A percentile compares a stretch with the other conserved stretches of the same genome.
These are phyloP conservation scores for Rhizomys pruinosus DNA, from an alignment of 2,113 vertebrate genomes.

Conservation along the genomic window DNA sequence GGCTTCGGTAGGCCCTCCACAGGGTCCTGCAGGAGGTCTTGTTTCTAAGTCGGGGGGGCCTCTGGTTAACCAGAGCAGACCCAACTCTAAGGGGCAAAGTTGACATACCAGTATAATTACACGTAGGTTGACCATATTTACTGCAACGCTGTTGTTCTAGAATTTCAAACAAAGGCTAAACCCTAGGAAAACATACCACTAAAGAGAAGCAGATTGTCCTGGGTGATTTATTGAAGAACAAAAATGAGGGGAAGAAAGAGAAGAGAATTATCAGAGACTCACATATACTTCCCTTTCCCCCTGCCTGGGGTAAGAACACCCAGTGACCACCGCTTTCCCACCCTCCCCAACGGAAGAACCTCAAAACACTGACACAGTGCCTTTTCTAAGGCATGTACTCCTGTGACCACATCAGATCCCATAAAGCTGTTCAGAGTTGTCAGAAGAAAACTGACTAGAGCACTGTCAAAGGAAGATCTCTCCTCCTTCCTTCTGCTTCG, in stretches of 20 bases:
- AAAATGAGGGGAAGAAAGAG: slow-evolving; percentile 79
- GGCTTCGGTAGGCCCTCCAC: slow-evolving; percentile 53
- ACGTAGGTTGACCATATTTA: slow-evolving; percentile 84
- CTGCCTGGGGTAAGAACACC: slow-evolving; percentile 66
- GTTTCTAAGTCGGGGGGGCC: slow-evolving; percentile 62
- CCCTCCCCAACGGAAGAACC: slow-evolving; percentile 71
- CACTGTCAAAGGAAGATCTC: neutral
- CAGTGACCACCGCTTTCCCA: slow-evolving; percentile 57
- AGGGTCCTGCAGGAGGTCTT: slow-evolving; percentile 73
- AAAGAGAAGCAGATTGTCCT: slow-evolving; percentile 85
- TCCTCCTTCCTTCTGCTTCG: slow-evolving; percentile 23
- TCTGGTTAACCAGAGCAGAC: slow-evolving; percentile 73
- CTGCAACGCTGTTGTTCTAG: slow-evolving; percentile 81
- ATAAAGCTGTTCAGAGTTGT: slow-evolving; percentile 59
- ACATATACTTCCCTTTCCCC: slow-evolving; percentile 71
- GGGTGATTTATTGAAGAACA: slow-evolving; percentile 83
- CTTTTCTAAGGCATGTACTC: slow-evolving; percentile 79
- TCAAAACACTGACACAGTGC: slow-evolving; percentile 71
- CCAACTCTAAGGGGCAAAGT: slow-evolving; percentile 71
- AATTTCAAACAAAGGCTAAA: slow-evolving; percentile 85
- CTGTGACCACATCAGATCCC: slow-evolving; percentile 65
- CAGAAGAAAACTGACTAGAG: slow-evolving; percentile 36
- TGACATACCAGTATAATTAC: slow-evolving; percentile 81
- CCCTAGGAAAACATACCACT: slow-evolving; percentile 82
- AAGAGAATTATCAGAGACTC: slow-evolving; percentile 83